These are phyloP conservation scores for Ia io DNA, from an alignment of 2,113 vertebrate genomes.

Conservation along the genomic window DNA sequence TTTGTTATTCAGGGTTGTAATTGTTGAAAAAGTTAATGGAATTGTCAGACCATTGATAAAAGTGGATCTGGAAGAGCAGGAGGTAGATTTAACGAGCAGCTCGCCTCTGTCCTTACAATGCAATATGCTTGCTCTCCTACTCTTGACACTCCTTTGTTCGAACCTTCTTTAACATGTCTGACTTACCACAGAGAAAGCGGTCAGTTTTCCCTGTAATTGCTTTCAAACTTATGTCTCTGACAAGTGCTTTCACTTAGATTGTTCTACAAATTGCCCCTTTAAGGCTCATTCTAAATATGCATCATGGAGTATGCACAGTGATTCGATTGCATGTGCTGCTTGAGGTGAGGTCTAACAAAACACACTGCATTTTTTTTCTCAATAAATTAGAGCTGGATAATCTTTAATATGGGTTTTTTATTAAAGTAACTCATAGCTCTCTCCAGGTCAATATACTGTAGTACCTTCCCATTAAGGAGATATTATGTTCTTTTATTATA, in stretches of 20 bases:
- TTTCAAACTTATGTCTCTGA: constrained; percentile 78
- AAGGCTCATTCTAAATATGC: constrained; percentile 80
- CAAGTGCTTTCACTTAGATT: constrained; percentile 80
- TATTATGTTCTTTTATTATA: constrained; percentile 87
- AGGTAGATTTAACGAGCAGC: constrained; percentile 79
- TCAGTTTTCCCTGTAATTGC: constrained; percentile 81
- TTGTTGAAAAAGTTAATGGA: constrained; percentile 76
- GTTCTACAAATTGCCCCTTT: constrained; percentile 80
- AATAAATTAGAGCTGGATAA: constrained; percentile 81
- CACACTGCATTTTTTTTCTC: constrained; percentile 72
- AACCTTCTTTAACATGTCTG: constrained; percentile 75
- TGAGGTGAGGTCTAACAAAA: constrained; percentile 81
- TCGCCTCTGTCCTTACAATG: constrained; percentile 68
- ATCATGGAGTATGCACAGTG: constrained; percentile 71
- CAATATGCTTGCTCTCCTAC: constrained; percentile 67
- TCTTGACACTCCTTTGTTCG: constrained; percentile 64
- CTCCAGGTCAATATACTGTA: constrained; percentile 84
- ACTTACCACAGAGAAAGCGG: constrained; percentile 77
- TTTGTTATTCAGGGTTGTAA: constrained; percentile 66
- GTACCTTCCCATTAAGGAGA: constrained; percentile 84
- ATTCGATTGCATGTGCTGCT: constrained; percentile 79
- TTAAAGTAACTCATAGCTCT: constrained; percentile 85
- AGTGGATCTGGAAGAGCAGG: constrained; percentile 69
- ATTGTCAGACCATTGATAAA: constrained; percentile 73
- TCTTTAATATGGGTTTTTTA: constrained; percentile 82